phyloP scores from a whole-genome alignment of 2,888 invertebrate genomes.

The Fragum fragum region DNA sequence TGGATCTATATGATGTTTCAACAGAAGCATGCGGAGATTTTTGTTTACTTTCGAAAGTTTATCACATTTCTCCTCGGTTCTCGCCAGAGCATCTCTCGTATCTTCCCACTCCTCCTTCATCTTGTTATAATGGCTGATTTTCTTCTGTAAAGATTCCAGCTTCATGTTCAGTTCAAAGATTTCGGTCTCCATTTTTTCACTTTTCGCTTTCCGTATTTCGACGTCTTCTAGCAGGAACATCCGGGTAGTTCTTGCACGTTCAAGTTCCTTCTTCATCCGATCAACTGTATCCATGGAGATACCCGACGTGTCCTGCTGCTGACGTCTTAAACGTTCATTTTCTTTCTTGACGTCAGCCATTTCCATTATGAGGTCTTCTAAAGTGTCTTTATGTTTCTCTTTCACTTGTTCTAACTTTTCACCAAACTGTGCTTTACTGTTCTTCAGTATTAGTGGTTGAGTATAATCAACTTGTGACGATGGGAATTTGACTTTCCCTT shows the following conservation, averaged over 20 bases:
- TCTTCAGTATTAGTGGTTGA: slow-evolving; percentile 62
- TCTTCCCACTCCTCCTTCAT: slow-evolving; percentile 57
- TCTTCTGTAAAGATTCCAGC: slow-evolving; percentile 60
- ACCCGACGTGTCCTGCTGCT: slow-evolving; percentile 65
- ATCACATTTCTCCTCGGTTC: slow-evolving; percentile 61
- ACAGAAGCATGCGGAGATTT: slow-evolving; percentile 55
- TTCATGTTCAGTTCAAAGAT: slow-evolving; percentile 70
- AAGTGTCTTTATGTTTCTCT: slow-evolving; percentile 57
- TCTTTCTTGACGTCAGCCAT: slow-evolving; percentile 61
- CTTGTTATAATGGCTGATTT: slow-evolving; percentile 53
- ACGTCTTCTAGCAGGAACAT: slow-evolving; percentile 64
- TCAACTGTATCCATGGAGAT: slow-evolving; percentile 61
- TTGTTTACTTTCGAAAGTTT: slow-evolving; percentile 58
- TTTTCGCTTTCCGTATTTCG: slow-evolving; percentile 60
- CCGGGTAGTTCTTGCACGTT: slow-evolving; percentile 57
- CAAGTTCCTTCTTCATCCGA: slow-evolving; percentile 63
- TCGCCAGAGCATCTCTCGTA: slow-evolving; percentile 32
- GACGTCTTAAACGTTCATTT: slow-evolving; percentile 60
- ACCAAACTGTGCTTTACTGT: slow-evolving; percentile 64
- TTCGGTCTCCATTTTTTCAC: slow-evolving; percentile 66
- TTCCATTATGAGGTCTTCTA: slow-evolving; percentile 63
- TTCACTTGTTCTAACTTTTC: slow-evolving; percentile 60
- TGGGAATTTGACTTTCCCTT: slow-evolving; percentile 11
- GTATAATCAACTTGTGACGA: slow-evolving; percentile 61
- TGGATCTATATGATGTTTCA: slow-evolving; percentile 63